Evolutionary conservation across 1,140 invertebrate genomes (phyloP), one percentile per base, ranked within the genome.

Genomic region (Saccostrea cuccullata): DNA sequence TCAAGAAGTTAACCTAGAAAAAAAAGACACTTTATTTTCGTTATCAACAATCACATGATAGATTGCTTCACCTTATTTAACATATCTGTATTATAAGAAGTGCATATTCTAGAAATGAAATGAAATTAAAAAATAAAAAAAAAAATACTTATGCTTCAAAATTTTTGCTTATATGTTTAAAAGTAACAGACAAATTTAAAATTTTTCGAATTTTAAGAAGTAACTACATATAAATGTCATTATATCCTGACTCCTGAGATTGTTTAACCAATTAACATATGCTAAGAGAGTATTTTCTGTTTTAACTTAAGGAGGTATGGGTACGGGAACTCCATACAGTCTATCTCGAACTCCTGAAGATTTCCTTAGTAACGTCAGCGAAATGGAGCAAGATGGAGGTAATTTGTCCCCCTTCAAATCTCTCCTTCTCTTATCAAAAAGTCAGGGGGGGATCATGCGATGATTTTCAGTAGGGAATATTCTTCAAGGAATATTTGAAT

Each of bases 281-380:
- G 70, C 70, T 77, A 77, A 77, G 70, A 77, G 23, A 67, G 70
- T 77, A 26, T 77, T 77, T 77, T 77, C 55, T 56, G 55, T 84
- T 83, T 90, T 56, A 89, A 73, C 88, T 92, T 17, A 90, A 95
- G 94, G 94, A 90, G 94, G 94, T 64, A 96, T 98, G 96, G 94
- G 94, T 26, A 96, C 96, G 77, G 94, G 94, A 85, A 97, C 96
- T 85, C 95, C 93, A 90, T 98, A 98, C 95, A 98, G 97, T 60
- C 96, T 98, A 95, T 97, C 98, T 83, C 97, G 98, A 94, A 98
- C 98, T 85, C 98, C 98, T 20, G 98, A 98, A 95, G 98, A 98
- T 95, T 98, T 98, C 95, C 96, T 98, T 84, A 96, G 96, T 67
- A 97, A 97, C 92, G 97, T 98, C 95, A 98, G 98, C 93, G 98